Conservation (phyloP, 2,113 vertebrate species). For the Hyaena hyaena region DNA sequence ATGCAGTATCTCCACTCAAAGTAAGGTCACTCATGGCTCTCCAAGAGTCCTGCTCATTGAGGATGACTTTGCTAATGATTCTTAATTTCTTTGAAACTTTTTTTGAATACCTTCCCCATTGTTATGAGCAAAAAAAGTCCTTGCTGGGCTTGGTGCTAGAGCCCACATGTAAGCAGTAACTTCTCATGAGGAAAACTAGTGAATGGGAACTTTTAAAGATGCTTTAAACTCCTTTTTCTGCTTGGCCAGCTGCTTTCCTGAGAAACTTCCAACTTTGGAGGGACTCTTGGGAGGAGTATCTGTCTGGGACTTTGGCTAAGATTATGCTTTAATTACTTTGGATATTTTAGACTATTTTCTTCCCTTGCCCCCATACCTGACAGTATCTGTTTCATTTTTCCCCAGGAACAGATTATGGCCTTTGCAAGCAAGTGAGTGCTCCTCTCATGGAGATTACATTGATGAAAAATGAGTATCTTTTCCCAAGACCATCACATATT, state of each 20-base stretch:
- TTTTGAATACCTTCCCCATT: background rate
- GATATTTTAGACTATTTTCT: background rate
- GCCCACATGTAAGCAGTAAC: background rate
- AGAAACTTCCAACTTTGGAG: background rate
- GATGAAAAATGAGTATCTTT: background rate
- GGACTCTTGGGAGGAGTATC: background rate
- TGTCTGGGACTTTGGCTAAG: background rate
- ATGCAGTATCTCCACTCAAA: conserved; percentile 92
- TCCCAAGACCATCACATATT: background rate
- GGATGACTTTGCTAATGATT: background rate
- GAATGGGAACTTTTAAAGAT: background rate
- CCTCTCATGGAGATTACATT: background rate
- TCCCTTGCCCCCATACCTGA: background rate
- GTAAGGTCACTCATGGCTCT: conserved; percentile 82
- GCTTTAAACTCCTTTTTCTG: background rate
- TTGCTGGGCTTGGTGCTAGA: background rate
- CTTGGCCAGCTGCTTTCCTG: background rate
- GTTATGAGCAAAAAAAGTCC: background rate
- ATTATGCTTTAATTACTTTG: conserved; percentile 11
- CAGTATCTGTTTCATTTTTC: conserved; percentile 58
- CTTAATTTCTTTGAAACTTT: background rate
- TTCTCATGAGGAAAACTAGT: background rate
- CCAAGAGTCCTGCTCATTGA: background rate
- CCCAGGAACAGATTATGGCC: conserved; percentile 96
- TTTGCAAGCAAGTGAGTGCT: conserved; percentile 94